These are phyloP conservation scores for Anthopleura sola DNA, from an alignment of 64 coral and sea anemone genomes.

Conservation along the genomic window DNA sequence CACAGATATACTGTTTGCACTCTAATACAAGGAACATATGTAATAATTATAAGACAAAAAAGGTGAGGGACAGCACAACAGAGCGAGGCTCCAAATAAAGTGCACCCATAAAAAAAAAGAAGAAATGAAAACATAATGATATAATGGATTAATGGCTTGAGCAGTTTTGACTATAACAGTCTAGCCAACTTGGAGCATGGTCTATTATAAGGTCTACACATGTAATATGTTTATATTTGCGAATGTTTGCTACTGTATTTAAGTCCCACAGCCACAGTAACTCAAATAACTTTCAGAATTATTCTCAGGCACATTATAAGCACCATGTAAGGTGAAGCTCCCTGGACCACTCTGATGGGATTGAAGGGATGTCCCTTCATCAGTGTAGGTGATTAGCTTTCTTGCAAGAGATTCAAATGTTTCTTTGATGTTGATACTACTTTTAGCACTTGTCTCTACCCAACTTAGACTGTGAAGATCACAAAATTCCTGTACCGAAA, in stretches of 20 bases:
- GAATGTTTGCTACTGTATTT: neutral
- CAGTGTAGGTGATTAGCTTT: slow-evolving; percentile 53
- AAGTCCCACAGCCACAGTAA: slow-evolving; percentile 30
- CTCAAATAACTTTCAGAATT: slow-evolving; percentile 6
- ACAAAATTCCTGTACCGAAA: slow-evolving; percentile 50
- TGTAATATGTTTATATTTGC: too few species aligned
- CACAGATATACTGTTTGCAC: too few species aligned
- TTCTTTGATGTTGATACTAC: slow-evolving; percentile 74
- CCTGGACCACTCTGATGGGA: slow-evolving; percentile 62
- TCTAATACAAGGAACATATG: too few species aligned
- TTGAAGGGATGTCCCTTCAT: slow-evolving; percentile 59
- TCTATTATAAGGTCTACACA: too few species aligned
- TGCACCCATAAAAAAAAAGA: too few species aligned
- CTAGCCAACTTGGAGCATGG: too few species aligned
- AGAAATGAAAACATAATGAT: too few species aligned
- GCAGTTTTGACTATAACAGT: too few species aligned
- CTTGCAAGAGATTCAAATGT: slow-evolving; percentile 68
- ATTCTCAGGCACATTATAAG: slow-evolving; percentile 60
- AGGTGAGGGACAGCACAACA: too few species aligned
- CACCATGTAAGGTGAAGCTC: slow-evolving; percentile 85
- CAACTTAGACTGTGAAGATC: slow-evolving; percentile 67
- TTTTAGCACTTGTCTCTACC: slow-evolving; percentile 87
- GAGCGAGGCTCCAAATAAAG: too few species aligned
- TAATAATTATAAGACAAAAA: too few species aligned
- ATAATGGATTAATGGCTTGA: too few species aligned